Evolutionary conservation across 2,888 invertebrate genomes (phyloP), one percentile per base, ranked within the genome.

Genomic region (Synanthedon andrenaeformis): DNA sequence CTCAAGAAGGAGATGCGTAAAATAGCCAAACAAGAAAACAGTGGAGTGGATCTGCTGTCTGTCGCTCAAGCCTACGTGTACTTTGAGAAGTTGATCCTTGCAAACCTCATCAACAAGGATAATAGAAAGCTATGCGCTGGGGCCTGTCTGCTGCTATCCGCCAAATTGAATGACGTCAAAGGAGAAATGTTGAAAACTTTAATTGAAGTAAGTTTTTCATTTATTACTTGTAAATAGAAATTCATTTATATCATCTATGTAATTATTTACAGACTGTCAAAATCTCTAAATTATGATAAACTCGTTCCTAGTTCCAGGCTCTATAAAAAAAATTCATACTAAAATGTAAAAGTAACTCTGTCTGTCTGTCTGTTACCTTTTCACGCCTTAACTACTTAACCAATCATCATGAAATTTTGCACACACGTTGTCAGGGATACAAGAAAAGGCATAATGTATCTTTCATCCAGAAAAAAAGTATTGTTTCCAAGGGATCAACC

Each of bases 41-140:
- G 93, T 56, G 90, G 90, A 52, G 88, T 92, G 55, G 98, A 99
- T 83, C 87, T 97, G 56, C 88, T 98, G 57, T 96, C 96, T 1
- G 95, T 99, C 14, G 98, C 99, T 14, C 97, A 97, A 76, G 95
- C 98, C 0, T 98, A 97, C 74, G 98, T 98, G n/a, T 99, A 97
- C 83, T 99, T 98, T 80, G 99, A 99, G 79, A 97, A 97, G 76
- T 88, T 99, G 54, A 97, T 99, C 63, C 89, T 98, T 52, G 94
- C 94, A 61, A 94, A 95, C 72, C 88, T 97, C 57, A 96, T 99
- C 52, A 97, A 96, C 70, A 99, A 99, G 81, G 93, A 93, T 72
- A 99, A 99, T 74, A 90, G 99, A 51, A 99, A 98, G 82, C 87
- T 97, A 56, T 97, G 97, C 75, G 98, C 98, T 13, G 98, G 97